Base-by-base conservation (phyloP, 2,888 invertebrate genomes). In the Arenicola marina region DNA sequence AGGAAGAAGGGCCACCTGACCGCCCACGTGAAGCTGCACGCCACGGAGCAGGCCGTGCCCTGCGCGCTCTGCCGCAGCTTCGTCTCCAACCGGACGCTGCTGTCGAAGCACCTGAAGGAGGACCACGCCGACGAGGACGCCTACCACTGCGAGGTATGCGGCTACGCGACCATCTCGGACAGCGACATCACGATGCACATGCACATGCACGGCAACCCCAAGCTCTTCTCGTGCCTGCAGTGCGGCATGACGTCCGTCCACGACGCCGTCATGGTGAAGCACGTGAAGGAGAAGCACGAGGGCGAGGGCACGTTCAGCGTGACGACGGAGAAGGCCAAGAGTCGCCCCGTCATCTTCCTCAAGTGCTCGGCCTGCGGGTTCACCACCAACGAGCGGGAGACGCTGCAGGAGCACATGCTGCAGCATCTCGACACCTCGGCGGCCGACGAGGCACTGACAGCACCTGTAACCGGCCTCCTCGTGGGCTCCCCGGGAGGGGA, bases 1-100 rank as follows among this genome's bases (percentile, higher is more conserved):
- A 68, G 81, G 53, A 82, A 82, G 65, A 80, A 81, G 62, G 79
- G 80, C 31, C 80, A 81, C 66, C 70, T 81, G 28, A 81, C 80
- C 11, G 81, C 78, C 63, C 81, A 81, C 68, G 71, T 76, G 29
- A 78, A 78, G 65, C 72, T 81, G 48, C 81, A 81, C 62, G 68
- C 75, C n/a, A 73, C 72, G 29, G 51, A 15, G 11, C 57, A 57
- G 46, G 51, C 51, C 18, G 32, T 33, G 28, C 32, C 46, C 32
- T 55, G 61, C 44, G 4, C 26, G 18, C 4, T 38, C 2, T 53
- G 59, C 29, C 21, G 43, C 4, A 15, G 11, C n/a, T 21, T 62
- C 31, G 31, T 28, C 18, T 51, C 34, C 18, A 26, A 51, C 7
- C n/a, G 33, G 15, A 26, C n/a, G 4, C 56, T 31, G 31, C 31